These are phyloP conservation scores for Accipiter virgatus DNA, from an alignment of 2,113 vertebrate genomes.

Conservation along the genomic window DNA sequence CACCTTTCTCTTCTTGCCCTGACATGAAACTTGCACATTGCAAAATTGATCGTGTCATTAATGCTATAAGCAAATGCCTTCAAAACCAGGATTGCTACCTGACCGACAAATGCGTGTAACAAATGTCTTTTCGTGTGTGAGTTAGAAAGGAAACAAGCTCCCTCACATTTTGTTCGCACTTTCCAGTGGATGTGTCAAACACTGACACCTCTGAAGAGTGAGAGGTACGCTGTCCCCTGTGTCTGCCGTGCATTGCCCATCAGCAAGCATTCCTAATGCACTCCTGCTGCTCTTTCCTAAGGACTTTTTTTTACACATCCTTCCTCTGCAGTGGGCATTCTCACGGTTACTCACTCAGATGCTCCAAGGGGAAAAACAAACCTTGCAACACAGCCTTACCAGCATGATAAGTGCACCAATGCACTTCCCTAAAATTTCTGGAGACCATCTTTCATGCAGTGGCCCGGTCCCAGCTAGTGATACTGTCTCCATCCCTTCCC, in stretches of 20 bases:
- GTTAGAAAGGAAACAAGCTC: slow-evolving; percentile 2
- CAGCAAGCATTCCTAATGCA: neutral
- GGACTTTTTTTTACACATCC: neutral
- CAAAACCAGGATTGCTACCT: neutral
- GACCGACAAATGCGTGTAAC: neutral
- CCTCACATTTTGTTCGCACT: slow-evolving; percentile 29
- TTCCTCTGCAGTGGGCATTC: neutral
- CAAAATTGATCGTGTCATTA: neutral
- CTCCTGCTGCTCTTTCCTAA: neutral
- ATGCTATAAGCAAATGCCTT: neutral
- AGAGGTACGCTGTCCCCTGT: neutral
- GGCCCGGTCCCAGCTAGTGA: neutral
- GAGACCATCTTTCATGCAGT: neutral
- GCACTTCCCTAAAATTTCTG: neutral
- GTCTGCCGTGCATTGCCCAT: neutral
- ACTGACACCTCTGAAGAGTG: neutral
- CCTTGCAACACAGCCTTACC: neutral
- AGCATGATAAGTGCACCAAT: neutral
- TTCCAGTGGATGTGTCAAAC: slow-evolving; percentile 19
- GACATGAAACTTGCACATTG: neutral
- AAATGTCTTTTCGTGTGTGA: neutral
- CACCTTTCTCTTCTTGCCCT: neutral
- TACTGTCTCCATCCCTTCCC: neutral
- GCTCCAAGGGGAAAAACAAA: neutral
- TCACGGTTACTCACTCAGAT: neutral